Base-by-base conservation (phyloP, 1,140 invertebrate species). In the Eubasilissa regina region DNA sequence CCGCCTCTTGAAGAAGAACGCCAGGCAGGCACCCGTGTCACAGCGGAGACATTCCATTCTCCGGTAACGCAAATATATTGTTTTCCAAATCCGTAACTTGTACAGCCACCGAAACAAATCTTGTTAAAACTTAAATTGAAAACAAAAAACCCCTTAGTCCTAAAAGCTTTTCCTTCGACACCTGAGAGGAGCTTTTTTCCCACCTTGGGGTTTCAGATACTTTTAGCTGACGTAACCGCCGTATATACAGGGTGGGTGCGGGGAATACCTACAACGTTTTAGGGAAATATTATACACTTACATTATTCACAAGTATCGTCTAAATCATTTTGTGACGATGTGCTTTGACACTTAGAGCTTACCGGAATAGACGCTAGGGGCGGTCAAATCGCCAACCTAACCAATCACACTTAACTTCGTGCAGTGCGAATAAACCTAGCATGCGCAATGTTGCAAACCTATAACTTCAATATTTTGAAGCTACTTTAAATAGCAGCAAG, bases 121-220 rank as follows among this genome's bases (percentile, higher is more conserved):
- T 72, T 72, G 68, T 72, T 72, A 53, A 72, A 72, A 72, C 13
- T 72, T 72, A 72, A 72, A 72, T 72, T 72, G 68, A 72, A 72
- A 72, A 72, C 68, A 72, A 72, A 72, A 72, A 72, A 72, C 10
- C 68, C 48, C 62, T 66, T 66, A 66, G 62, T 17, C 68, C 68
- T 72, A 72, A 72, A 72, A 72, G 68, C 68, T 72, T 72, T 72
- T 72, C n/a, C 68, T 72, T 72, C 68, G 68, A 72, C 68, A 72
- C 68, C 68, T 72, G 68, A 72, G 68, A 51, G 47, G 68, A 51
- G 68, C 68, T 15, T 72, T 72, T 72, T 72, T 51, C 51, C 17
- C 48, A 72, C 68, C 68, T 72, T 72, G 45, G 68, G 68, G 13
- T 72, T 72, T 72, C 68, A 21, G 25, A 72, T 53, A 72, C 45